Conservation (phyloP, 1,140 invertebrate genomes). For the Formica selysi region DNA sequence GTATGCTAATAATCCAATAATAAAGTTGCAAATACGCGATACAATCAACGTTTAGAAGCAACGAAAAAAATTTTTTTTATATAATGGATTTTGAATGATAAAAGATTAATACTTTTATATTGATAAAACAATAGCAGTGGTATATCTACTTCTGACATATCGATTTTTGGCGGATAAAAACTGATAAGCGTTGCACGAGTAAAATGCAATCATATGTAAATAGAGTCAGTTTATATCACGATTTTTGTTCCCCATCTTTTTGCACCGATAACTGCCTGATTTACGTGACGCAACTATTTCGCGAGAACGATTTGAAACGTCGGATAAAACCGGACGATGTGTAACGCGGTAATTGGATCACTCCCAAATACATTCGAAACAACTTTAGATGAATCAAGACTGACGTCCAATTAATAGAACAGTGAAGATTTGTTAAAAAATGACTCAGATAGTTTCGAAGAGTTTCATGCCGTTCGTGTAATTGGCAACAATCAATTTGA, state of each 20-base stretch:
- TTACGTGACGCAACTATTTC: constrained; percentile 8
- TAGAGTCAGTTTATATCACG: constrained; percentile 9
- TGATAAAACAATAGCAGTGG: not conserved
- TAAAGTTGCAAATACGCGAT: not conserved
- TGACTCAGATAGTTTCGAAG: not conserved
- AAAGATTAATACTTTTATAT: not conserved
- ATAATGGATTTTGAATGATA: not conserved
- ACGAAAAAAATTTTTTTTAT: not conserved
- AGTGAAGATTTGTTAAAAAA: constrained; percentile 36
- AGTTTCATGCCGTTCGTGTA: constrained; percentile 28
- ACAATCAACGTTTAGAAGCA: not conserved
- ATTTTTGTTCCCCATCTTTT: constrained; percentile 13
- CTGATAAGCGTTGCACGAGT: not conserved
- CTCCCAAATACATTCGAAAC: not conserved
- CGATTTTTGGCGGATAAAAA: constrained; percentile 6
- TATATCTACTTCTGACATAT: not conserved
- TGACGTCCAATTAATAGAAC: constrained; percentile 24
- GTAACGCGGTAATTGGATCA: constrained; percentile 17
- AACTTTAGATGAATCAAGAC: constrained; percentile 14
- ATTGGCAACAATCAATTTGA: constrained; percentile 36
- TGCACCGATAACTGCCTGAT: not conserved
- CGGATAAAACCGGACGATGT: constrained; percentile 7
- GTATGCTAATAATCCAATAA: not conserved
- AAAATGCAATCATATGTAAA: constrained; percentile 2
- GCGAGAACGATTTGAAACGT: not conserved